These are phyloP conservation scores for Achroia grisella DNA, from an alignment of 1,140 invertebrate genomes.

Conservation along the genomic window DNA sequence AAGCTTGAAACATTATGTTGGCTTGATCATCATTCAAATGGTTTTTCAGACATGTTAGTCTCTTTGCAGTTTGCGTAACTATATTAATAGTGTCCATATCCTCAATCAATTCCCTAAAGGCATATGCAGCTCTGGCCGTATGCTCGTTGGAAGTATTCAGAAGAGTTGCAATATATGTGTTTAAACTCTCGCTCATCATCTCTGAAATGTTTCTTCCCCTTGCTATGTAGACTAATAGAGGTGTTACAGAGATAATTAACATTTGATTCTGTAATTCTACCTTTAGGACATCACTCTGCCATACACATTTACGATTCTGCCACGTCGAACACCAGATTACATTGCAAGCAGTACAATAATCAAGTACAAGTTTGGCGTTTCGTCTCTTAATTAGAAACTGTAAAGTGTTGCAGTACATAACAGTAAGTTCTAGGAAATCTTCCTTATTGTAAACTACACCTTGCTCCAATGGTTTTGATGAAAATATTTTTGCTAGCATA, in stretches of 20 bases:
- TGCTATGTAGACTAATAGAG: constrained; percentile 71
- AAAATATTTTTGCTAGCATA: constrained; percentile 36
- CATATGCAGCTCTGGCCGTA: constrained; percentile 77
- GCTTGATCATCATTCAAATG: constrained; percentile 77
- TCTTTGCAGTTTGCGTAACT: constrained; percentile 78
- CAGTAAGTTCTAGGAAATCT: constrained; percentile 43
- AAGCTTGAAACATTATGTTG: constrained; percentile 80
- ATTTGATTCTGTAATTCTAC: constrained; percentile 67
- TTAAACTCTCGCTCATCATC: constrained; percentile 69
- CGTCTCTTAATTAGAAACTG: constrained; percentile 34
- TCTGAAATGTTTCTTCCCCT: constrained; percentile 24
- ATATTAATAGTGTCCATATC: constrained; percentile 73
- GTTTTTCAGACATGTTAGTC: constrained; percentile 71
- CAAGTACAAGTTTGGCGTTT: constrained; percentile 28
- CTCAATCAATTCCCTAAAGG: constrained; percentile 71
- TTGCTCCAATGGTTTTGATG: constrained; percentile 25
- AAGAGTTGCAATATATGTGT: constrained; percentile 78
- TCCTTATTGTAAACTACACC: constrained; percentile 29
- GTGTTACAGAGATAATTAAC: constrained; percentile 76
- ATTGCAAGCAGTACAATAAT: constrained; percentile 43
- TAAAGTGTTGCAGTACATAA: constrained; percentile 47
- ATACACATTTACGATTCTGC: constrained; percentile 18
- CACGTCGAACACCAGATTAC: constrained; percentile 42
- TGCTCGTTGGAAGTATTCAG: constrained; percentile 77
- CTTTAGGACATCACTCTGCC: constrained; percentile 16